Conservation (phyloP, 2,113 vertebrate species). For the Tragulus kanchil region DNA sequence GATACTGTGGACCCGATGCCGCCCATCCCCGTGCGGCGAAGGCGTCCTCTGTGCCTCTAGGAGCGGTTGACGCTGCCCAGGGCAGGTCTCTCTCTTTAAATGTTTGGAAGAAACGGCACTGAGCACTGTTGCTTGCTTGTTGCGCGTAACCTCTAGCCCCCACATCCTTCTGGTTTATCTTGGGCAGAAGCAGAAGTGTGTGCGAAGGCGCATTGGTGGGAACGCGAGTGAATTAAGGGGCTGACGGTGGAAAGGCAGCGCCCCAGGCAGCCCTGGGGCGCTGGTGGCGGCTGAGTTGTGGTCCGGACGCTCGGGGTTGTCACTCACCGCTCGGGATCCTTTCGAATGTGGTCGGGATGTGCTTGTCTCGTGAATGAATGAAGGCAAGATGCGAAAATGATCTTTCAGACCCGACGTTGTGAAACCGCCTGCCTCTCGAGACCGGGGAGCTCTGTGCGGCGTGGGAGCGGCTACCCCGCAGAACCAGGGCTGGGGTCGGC, state of each 20-base stretch:
- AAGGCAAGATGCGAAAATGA: background rate
- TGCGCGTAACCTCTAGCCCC: background rate
- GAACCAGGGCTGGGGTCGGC: accelerated
- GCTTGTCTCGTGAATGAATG: background rate
- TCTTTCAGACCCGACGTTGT: background rate
- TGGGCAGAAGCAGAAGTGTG: background rate
- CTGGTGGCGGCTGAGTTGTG: background rate
- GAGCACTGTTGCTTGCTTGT: background rate
- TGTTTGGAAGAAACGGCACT: background rate
- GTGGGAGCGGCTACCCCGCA: background rate
- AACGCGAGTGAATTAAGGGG: accelerated
- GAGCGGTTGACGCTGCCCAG: background rate
- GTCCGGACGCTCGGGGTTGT: accelerated
- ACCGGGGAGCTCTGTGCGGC: background rate
- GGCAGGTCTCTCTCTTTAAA: background rate
- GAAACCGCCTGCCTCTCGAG: background rate
- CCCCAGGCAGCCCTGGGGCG: background rate
- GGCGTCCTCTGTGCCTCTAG: background rate
- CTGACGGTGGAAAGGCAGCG: background rate
- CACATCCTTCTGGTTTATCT: background rate
- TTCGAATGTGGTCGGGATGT: background rate
- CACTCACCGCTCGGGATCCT: background rate
- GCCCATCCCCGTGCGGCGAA: too few species aligned
- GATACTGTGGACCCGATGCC: background rate
- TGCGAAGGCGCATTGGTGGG: background rate